Base-by-base conservation (phyloP, 2,113 vertebrate genomes). In the Crocuta crocuta region DNA sequence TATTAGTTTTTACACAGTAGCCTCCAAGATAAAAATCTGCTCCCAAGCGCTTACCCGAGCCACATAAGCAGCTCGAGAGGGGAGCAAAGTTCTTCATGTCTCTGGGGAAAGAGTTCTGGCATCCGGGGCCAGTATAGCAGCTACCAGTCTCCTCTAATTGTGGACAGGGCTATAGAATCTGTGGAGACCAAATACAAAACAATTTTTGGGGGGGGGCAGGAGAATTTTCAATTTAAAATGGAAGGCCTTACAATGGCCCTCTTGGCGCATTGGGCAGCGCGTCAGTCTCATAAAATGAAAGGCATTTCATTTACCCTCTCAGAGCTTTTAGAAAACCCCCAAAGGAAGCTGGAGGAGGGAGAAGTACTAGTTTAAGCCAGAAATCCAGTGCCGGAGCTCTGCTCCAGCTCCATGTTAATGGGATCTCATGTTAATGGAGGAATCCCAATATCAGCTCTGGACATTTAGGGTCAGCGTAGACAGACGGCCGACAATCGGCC, bases 161-260 rank as follows among this genome's bases (percentile, higher is more conserved):
- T 55, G 68, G 68, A 66, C 53, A 96, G 93, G 45, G 31, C 17
- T 61, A 15, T n/a, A 48, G 8, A 83, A 10, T 19, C 15, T 48
- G 50, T 23, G 19, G 39, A 63, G 33, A 89, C 6, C 45, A 90
- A 70, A 70, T 63, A 3, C 2, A 45, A 55, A 26, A 73, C 21
- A 58, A n/a, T n/a, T n/a, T n/a, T n/a, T n/a, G n/a, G n/a, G n/a
- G n/a, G n/a, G n/a, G n/a, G 4, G 15, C 58, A 11, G 45, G 19
- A 65, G 55, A 74, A 43, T 97, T 96, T 89, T 55, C 33, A 50
- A 70, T 35, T 86, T 61, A 78, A 95, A 88, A 16, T 89, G 35
- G 85, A 93, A 10, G 50, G 12, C 65, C 39, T 39, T 39, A 39
- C 39, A 39, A 39, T 3, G 3, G 39, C 39, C 39, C 39, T 39